A percentile compares a stretch with the other conserved stretches of the same genome.
Conservation (phyloP, 92 coral and sea anemone genomes). For the Anthopleura xanthogrammica region DNA sequence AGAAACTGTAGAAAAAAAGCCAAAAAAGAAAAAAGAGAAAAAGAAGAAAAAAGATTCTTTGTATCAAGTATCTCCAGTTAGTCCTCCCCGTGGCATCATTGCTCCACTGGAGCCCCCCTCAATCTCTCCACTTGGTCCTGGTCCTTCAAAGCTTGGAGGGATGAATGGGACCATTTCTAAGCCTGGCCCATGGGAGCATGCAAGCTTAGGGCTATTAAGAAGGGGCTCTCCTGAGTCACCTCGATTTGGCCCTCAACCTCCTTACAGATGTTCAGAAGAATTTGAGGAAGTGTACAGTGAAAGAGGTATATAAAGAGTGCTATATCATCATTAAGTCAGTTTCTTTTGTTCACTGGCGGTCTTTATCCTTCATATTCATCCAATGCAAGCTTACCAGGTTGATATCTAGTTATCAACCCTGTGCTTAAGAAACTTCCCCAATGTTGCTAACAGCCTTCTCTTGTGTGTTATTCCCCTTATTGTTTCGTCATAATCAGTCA, state of each 20-base stretch:
- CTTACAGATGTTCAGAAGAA: constrained; percentile 16
- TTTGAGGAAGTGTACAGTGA: constrained; percentile 29
- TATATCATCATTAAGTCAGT: too few species aligned
- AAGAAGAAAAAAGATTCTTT: constrained; percentile 52
- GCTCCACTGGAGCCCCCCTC: constrained; percentile 75
- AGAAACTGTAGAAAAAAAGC: constrained; percentile 47
- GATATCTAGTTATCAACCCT: too few species aligned
- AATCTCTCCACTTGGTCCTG: constrained; percentile 42
- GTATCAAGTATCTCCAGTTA: constrained; percentile 34
- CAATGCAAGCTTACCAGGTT: too few species aligned
- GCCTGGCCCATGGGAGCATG: constrained; percentile 83
- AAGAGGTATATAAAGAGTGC: constrained; percentile 26
- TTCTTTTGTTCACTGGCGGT: too few species aligned
- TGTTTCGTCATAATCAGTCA: not conserved
- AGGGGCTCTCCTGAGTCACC: constrained; percentile 57
- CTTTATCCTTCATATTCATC: too few species aligned
- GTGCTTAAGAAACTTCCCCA: too few species aligned
- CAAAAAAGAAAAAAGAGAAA: constrained; percentile 53
- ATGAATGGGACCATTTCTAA: constrained; percentile 51
- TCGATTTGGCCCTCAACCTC: constrained; percentile 20
- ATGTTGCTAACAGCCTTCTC: too few species aligned
- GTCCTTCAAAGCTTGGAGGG: constrained; percentile 59
- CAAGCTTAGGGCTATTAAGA: constrained; percentile 59
- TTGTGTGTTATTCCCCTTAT: not conserved
- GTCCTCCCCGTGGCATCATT: constrained; percentile 67